Base-by-base conservation (phyloP, 2,113 vertebrate genomes). In the Leptobrachium leishanense region DNA sequence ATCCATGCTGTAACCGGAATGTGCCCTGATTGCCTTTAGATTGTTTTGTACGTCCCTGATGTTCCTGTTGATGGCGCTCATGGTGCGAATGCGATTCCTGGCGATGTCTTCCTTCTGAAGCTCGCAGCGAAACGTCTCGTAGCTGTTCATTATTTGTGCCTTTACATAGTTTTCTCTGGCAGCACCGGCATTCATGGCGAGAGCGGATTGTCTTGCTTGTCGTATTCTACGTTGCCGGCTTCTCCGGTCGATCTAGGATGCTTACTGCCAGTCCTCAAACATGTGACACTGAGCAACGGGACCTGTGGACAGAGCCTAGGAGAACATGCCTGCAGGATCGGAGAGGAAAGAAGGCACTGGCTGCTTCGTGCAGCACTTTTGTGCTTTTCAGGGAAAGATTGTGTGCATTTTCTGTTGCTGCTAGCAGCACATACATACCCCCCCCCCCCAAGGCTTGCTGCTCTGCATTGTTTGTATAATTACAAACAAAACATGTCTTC, bases 81-180 rank as follows among this genome's bases (percentile, higher is more conserved):
- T 5, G 0, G 70, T 68, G 31, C 53, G 55, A 3, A 64, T 1
- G 57, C 59, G 82, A 20, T 53, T 59, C 15, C 54, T 64, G 1
- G 72, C 40, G 2, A 82, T 57, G 5, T 41, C 68, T 43, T 44
- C 50, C 6, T 57, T 8, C 2, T 71, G 72, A 20, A 65, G 46
- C 6, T 67, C 40, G 20, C 46, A 75, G 2, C 42, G 67, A 2
- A 12, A 8, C 41, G 65, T 79, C 44, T 79, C 82, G 2, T 50
- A 40, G 46, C 55, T 42, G 72, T 79, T 82, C 42, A 64, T 72
- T n/a, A 43, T 5, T 5, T 79, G 82, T 7, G 72, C 76, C 13
- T 75, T 73, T 0, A 75, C 41, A 1, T 65, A 31, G 2, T 41
- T 65, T 3, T 62, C 71, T 1, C 64, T 65, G 7, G 43, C n/a